These are phyloP conservation scores for Barypeithes pellucidus DNA, from an alignment of 2,888 invertebrate genomes.

Conservation along the genomic window DNA sequence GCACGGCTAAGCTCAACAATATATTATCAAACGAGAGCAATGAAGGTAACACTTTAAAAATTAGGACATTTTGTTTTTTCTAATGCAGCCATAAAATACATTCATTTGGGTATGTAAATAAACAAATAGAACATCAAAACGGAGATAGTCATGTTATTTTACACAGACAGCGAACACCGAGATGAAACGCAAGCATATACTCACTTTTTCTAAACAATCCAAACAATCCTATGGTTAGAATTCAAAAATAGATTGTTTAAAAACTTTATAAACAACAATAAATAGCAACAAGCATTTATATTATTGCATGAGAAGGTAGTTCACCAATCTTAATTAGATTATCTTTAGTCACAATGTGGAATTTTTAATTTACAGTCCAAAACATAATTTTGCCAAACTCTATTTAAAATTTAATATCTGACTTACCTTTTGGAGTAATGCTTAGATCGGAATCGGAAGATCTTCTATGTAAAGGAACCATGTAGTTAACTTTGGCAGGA, in stretches of 20 bases:
- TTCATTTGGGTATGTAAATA: slow-evolving; percentile 1
- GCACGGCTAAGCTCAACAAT: too few relatives aligned
- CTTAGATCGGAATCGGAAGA: slow-evolving; percentile 96
- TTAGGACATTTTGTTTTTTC: slow-evolving; percentile 21
- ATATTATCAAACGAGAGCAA: too few relatives aligned
- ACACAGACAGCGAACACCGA: slow-evolving; percentile 43
- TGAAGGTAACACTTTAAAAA: neutral
- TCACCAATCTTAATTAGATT: neutral
- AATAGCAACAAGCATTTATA: slow-evolving; percentile 10
- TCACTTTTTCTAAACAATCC: slow-evolving; percentile 76
- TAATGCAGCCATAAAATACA: slow-evolving; percentile 1
- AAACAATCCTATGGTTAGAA: slow-evolving; percentile 61
- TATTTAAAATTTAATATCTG: neutral
- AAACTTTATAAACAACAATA: slow-evolving; percentile 22
- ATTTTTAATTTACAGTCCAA: slow-evolving; percentile 12
- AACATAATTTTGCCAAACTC: neutral
- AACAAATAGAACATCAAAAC: slow-evolving; percentile 33
- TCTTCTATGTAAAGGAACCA: slow-evolving; percentile 75
- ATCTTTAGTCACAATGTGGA: neutral
- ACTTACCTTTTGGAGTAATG: slow-evolving; percentile 92
- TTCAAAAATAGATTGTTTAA: slow-evolving; percentile 44
- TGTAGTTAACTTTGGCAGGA: slow-evolving; percentile 44
- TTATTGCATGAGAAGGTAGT: neutral
- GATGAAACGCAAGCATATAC: slow-evolving; percentile 65
- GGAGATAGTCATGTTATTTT: slow-evolving; percentile 27